phyloP scores from a whole-genome alignment of 2,113 vertebrate species.

The Marmota monax region DNA sequence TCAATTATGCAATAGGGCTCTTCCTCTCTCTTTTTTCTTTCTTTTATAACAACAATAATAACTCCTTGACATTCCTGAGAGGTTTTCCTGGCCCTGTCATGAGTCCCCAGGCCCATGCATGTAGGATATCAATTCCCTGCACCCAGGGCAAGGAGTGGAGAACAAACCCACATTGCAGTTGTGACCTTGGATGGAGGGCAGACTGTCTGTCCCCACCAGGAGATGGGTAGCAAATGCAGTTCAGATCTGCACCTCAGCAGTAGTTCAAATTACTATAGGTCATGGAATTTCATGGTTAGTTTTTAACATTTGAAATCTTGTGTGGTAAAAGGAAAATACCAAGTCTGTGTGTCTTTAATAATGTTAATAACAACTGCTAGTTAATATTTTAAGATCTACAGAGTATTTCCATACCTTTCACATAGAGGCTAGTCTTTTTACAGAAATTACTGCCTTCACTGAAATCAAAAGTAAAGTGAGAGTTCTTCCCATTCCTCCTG shows the following conservation, averaged over 20 bases:
- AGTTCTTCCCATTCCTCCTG: not conserved
- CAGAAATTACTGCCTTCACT: not conserved
- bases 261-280: not conserved
- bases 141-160: not conserved
- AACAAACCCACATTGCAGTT: not conserved
- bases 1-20: not conserved
- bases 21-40: too few relatives aligned
- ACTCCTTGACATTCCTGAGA: not conserved
- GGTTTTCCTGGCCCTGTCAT: not conserved
- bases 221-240: not conserved
- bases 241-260: not conserved
- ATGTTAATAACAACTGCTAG: not conserved
- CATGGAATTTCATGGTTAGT: not conserved
- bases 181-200: not conserved
- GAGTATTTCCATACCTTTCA: not conserved
- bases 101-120: not conserved
- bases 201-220: too few relatives aligned
- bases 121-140: not conserved
- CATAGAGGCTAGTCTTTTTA: not conserved
- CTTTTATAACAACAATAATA: not conserved
- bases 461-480: not conserved
- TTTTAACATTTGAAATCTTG: conserved; percentile 30
- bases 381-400: not conserved
- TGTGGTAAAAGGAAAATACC: not conserved
- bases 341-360: conserved; percentile 6